Base-by-base conservation (phyloP, 2,797 vertebrate genomes). In the Rhynchotus rufescens region DNA sequence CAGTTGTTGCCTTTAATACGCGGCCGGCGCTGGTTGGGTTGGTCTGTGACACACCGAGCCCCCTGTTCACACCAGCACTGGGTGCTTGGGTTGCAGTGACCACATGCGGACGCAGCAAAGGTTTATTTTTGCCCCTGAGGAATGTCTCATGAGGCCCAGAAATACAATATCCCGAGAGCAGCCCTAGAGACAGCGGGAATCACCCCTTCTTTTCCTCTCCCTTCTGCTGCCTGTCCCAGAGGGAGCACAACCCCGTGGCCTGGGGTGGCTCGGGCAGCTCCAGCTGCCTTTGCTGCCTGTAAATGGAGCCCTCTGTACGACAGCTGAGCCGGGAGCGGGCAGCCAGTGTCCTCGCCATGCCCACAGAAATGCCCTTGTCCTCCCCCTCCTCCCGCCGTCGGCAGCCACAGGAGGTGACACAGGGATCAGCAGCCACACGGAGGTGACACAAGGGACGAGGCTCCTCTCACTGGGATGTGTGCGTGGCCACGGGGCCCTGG, bases 211-310 rank as follows among this genome's bases (percentile, higher is more conserved):
- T 87, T 79, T 56, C 26, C 45, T 77, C 47, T 52, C 12, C 20
- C 10, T 49, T 74, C 36, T 86, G 25, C 26, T 84, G n/a, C 56
- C 45, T 34, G 44, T 62, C 30, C 42, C 30, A 32, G 45, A 42
- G 61, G 52, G 32, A 30, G 26, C 54, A 21, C 44, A 47, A 75
- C 52, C 49, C 80, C 38, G n/a, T 73, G 62, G 56, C 45, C 72
- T 15, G 36, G 47, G 40, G 67, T 30, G 9, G 36, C 67, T 40
- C 10, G 7, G 23, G 28, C 45, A 8, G 2, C 25, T 32, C 62
- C 57, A 61, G 68, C 75, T 86, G 13, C 69, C 54, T 78, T 84
- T 38, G 59, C 66, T 88, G 66, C 56, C 60, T 79, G 62, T 88
- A 66, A 79, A 4, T 64, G 79, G 69, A 89, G 69, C 44, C 49